Evolutionary conservation across 2,797 vertebrate genomes (phyloP).

Genomic region (Tragopan temminckii): DNA sequence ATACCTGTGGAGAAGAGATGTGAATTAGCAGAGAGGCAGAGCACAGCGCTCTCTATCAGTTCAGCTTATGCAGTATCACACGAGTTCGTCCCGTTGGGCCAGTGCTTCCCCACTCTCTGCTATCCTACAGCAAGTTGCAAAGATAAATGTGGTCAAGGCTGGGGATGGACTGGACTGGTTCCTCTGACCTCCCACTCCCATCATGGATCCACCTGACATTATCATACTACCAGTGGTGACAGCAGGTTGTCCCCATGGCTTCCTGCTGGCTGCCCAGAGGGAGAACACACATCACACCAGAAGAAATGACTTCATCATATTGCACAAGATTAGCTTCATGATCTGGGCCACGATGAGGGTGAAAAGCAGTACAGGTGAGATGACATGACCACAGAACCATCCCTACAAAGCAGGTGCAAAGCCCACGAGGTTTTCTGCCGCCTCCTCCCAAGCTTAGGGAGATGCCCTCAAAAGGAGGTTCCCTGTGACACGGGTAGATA

Average conservation of each 20-base stretch:
- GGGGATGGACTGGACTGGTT: neutral
- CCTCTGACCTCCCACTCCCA: neutral
- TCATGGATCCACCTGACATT: neutral
- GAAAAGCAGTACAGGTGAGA: neutral
- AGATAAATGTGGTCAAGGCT: accelerated
- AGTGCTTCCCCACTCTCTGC: neutral
- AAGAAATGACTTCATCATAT: neutral
- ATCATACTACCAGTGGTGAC: neutral
- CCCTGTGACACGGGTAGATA: neutral
- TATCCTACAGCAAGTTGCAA: neutral
- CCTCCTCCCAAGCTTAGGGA: neutral
- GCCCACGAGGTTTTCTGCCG: neutral
- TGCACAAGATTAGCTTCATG: neutral
- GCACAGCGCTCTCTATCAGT: neutral
- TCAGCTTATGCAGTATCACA: neutral
- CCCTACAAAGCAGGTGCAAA: neutral
- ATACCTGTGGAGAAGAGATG: slow-evolving; percentile 85
- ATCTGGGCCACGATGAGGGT: neutral
- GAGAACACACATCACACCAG: neutral
- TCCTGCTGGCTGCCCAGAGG: neutral
- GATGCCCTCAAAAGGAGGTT: neutral
- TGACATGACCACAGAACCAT: neutral
- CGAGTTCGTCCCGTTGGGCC: neutral
- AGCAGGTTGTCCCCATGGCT: neutral
- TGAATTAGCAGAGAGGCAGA: neutral